phyloP scores from a whole-genome alignment of 2,797 vertebrate species.

The Sebastes itinus region DNA sequence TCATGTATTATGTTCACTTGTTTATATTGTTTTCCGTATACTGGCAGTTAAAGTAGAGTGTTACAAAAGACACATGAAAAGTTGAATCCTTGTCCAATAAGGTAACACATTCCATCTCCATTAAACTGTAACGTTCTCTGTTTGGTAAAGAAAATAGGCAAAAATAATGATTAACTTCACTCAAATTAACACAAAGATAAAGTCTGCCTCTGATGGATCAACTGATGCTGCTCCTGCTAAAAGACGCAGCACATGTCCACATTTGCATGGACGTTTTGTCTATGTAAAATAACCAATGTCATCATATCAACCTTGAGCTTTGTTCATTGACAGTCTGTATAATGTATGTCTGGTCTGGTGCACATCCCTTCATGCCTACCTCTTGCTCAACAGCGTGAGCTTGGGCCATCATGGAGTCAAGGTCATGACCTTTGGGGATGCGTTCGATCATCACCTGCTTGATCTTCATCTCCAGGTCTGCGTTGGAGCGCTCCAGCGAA shows the following conservation, averaged over 20 bases:
- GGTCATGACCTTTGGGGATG: constrained; percentile 83
- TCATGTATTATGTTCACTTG: background rate
- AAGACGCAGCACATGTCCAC: background rate
- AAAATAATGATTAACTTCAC: constrained; percentile 50
- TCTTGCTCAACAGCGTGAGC: constrained; percentile 84
- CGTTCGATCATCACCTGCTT: constrained; percentile 84
- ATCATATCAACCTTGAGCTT: background rate
- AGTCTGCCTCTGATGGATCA: background rate
- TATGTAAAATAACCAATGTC: constrained; percentile 30
- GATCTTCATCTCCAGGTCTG: constrained; percentile 84
- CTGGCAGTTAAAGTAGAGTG: background rate
- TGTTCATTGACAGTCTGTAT: background rate
- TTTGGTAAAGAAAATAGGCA: background rate
- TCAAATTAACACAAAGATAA: constrained; percentile 15
- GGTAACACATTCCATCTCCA: constrained; percentile 27
- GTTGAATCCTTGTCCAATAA: background rate
- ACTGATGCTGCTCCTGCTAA: background rate
- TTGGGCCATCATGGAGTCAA: constrained; percentile 84
- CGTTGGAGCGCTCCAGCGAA: constrained; percentile 84
- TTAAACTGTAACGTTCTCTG: constrained; percentile 52
- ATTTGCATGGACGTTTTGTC: constrained; percentile 47
- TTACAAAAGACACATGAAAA: background rate
- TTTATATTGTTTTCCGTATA: background rate
- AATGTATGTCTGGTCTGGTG: background rate
- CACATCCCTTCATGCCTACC: constrained; percentile 57